Percentiles rank a stretch among this genome's conserved stretches.
Evolutionary conservation across 2,888 invertebrate genomes (phyloP).

Genomic region (Erannis defoliaria): DNA sequence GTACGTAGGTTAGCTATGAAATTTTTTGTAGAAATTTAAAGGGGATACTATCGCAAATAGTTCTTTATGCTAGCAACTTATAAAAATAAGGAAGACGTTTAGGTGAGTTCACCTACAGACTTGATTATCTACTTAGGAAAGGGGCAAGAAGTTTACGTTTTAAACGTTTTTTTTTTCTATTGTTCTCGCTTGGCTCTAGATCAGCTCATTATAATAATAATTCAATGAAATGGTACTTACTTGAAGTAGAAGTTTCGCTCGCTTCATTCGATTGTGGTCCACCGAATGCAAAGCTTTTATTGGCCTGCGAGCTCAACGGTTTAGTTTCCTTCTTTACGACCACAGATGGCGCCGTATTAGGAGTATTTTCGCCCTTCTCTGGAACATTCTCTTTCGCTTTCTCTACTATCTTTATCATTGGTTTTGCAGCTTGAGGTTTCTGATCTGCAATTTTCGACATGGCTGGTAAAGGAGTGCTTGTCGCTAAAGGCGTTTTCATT

Average conservation of each 20-base stretch:
- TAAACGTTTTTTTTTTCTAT: too few relatives aligned
- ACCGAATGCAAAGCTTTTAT: slow-evolving; percentile 49
- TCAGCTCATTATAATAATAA: neutral
- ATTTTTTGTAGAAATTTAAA: too few relatives aligned
- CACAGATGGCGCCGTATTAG: slow-evolving; percentile 43
- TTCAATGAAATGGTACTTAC: slow-evolving; percentile 46
- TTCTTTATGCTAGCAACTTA: too few relatives aligned
- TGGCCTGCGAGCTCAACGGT: slow-evolving; percentile 54
- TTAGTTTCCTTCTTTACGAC: slow-evolving; percentile 60
- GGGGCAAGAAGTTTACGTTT: too few relatives aligned
- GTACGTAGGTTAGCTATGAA: too few relatives aligned
- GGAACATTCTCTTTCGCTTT: slow-evolving; percentile 66
- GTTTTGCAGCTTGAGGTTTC: slow-evolving; percentile 48
- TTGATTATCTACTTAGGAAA: too few relatives aligned
- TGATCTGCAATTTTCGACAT: slow-evolving; percentile 56
- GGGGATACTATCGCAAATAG: too few relatives aligned
- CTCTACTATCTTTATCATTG: slow-evolving; percentile 53
- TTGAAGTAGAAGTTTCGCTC: slow-evolving; percentile 31
- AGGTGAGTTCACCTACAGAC: too few relatives aligned
- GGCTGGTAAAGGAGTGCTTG: slow-evolving; percentile 58
- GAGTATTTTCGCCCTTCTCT: slow-evolving; percentile 50
- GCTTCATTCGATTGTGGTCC: slow-evolving; percentile 48
- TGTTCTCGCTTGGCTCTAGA: too few relatives aligned
- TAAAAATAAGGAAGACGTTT: too few relatives aligned
- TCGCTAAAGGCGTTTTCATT: slow-evolving; percentile 55